A percentile compares a stretch with the other conserved stretches of the same genome.
These are phyloP conservation scores for Crenichthys baileyi DNA, from an alignment of 2,797 vertebrate species.

Conservation along the genomic window DNA sequence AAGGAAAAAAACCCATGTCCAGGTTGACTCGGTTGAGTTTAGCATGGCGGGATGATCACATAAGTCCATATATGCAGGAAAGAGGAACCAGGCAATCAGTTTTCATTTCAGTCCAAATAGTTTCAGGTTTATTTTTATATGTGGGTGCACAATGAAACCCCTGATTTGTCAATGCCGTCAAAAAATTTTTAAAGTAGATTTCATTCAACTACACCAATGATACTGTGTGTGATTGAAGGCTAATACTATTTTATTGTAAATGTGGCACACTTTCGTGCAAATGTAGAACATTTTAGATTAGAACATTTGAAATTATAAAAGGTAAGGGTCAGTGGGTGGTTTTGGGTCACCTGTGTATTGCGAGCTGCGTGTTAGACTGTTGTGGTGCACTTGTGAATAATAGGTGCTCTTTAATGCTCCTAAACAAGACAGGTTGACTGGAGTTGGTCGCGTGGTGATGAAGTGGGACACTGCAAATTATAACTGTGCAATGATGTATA, in stretches of 20 bases:
- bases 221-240: constrained; percentile 30
- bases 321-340: neutral
- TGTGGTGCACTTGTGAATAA: constrained; percentile 1
- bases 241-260: constrained; percentile 30
- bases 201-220: constrained; percentile 22
- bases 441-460: constrained; percentile 13
- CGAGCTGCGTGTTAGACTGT: constrained; percentile 12
- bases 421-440: constrained; percentile 3
- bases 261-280: constrained; percentile 24
- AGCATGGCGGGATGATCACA: constrained; percentile 1
- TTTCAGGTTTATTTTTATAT: neutral
- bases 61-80: neutral
- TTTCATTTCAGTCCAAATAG: neutral
- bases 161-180: constrained; percentile 27
- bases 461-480: constrained; percentile 11
- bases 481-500: constrained; percentile 9
- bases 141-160: neutral
- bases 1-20: constrained; percentile 4
- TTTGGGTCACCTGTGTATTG: neutral
- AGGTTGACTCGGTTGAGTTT: constrained; percentile 5
- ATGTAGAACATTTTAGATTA: constrained; percentile 38
- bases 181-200: constrained; percentile 11
- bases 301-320: constrained; percentile 9
- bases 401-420: neutral
- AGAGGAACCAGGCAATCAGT: neutral